These are phyloP conservation scores for Tethea ocularis DNA, from an alignment of 2,888 invertebrate species.

Conservation along the genomic window DNA sequence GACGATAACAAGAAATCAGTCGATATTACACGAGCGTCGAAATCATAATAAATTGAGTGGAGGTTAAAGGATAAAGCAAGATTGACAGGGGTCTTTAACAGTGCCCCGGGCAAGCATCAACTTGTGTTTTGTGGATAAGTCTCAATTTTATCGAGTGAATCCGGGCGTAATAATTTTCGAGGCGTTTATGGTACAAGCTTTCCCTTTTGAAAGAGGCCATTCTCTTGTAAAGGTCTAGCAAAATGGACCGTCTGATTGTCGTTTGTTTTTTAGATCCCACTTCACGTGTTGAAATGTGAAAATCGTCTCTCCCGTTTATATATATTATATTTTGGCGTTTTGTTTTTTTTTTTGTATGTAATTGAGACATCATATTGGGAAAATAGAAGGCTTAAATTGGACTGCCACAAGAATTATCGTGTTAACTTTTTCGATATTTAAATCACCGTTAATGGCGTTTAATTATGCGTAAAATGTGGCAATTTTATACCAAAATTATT, in stretches of 20 bases:
- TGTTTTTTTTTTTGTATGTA: too few relatives aligned
- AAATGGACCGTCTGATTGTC: constrained; percentile 26
- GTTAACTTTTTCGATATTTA: background rate
- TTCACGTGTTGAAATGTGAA: constrained; percentile 1
- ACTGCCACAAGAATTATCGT: background rate
- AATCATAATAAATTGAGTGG: constrained; percentile 72
- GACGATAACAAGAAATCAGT: constrained; percentile 38
- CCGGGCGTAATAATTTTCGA: constrained; percentile 55
- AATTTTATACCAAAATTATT: background rate
- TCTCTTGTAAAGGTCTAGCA: constrained; percentile 19
- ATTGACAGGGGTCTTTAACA: constrained; percentile 72
- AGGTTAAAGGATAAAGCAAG: constrained; percentile 66
- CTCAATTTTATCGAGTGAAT: constrained; percentile 61
- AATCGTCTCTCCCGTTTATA: background rate
- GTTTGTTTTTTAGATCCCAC: constrained; percentile 27
- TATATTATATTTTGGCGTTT: background rate
- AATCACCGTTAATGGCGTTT: background rate
- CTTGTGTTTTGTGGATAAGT: constrained; percentile 61
- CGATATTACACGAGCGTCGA: constrained; percentile 27
- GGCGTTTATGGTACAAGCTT: constrained; percentile 47
- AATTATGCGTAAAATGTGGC: background rate
- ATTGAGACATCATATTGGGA: background rate
- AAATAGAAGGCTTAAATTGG: background rate
- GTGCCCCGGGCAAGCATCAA: constrained; percentile 54
- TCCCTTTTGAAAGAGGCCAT: constrained; percentile 39